phyloP scores from a whole-genome alignment of 92 coral and sea anemone species.

The Palythoa grandiflora region DNA sequence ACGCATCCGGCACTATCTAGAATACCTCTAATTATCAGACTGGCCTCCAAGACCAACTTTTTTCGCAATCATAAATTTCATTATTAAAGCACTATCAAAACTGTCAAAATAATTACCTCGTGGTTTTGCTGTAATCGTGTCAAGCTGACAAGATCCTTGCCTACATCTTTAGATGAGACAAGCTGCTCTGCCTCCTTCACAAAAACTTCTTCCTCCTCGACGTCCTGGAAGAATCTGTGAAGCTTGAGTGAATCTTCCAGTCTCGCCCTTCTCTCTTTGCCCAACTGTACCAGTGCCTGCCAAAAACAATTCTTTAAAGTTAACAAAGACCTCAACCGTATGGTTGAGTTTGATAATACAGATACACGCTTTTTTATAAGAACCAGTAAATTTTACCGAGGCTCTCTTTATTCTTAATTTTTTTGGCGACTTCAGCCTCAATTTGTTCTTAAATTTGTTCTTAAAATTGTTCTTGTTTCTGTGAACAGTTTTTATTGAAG shows the following conservation, averaged over 20 bases:
- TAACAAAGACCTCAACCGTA: background rate
- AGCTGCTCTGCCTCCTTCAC: conserved; percentile 91
- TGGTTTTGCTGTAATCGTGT: conserved; percentile 92
- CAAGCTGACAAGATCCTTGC: conserved; percentile 90
- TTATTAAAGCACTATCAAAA: background rate
- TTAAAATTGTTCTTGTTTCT: too few relatives aligned
- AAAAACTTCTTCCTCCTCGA: conserved; percentile 94
- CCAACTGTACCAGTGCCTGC: conserved; percentile 81
- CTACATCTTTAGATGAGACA: conserved; percentile 92
- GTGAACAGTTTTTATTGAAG: too few relatives aligned
- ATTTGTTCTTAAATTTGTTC: too few relatives aligned
- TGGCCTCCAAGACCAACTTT: too few relatives aligned
- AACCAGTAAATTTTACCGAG: too few relatives aligned
- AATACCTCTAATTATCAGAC: too few relatives aligned
- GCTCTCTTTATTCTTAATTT: too few relatives aligned
- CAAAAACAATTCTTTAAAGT: background rate
- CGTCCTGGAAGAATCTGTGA: conserved; percentile 89
- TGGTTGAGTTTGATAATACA: too few relatives aligned
- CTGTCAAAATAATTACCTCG: conserved; percentile 62
- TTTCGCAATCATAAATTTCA: too few relatives aligned
- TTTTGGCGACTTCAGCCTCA: too few relatives aligned
- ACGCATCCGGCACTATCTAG: too few relatives aligned
- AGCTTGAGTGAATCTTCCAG: conserved; percentile 92
- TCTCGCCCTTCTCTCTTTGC: conserved; percentile 83
- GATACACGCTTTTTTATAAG: too few relatives aligned